Percentiles rank a stretch among this genome's conserved stretches.
phyloP scores from a whole-genome alignment of 2,113 vertebrate genomes.

The Columbina picui region DNA sequence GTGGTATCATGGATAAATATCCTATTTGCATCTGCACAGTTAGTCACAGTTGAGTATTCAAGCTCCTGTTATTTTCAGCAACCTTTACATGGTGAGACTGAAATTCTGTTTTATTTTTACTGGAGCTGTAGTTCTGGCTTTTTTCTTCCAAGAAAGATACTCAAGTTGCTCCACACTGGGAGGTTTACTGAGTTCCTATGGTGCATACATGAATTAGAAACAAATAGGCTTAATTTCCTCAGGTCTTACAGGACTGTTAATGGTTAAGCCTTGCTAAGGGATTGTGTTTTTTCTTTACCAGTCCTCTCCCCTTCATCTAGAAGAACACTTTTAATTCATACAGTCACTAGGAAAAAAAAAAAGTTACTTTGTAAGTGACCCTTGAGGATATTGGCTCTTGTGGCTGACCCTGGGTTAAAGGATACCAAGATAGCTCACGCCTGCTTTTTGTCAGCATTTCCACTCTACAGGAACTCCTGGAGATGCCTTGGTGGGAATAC shows the following conservation, averaged over 20 bases:
- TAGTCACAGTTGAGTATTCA: conserved; percentile 13
- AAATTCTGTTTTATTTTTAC: conserved; percentile 15
- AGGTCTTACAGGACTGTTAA: conserved; percentile 29
- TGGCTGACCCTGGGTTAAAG: conserved; percentile 80
- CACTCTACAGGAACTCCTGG: conserved; percentile 77
- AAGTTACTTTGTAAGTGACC: conserved; percentile 34
- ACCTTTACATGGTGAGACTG: background rate
- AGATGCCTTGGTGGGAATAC: conserved; percentile 88
- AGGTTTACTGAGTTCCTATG: background rate
- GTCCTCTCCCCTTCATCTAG: background rate
- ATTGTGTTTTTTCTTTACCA: background rate
- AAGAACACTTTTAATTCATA: conserved; percentile 29
- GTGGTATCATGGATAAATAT: conserved; percentile 11
- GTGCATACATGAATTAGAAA: conserved; percentile 18
- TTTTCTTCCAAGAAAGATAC: background rate
- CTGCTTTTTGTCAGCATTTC: conserved; percentile 91
- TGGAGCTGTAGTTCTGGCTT: background rate
- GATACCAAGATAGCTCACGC: conserved; percentile 81
- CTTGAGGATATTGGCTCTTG: conserved; percentile 24
- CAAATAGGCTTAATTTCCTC: conserved; percentile 32
- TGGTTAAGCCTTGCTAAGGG: conserved; percentile 42
- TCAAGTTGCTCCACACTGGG: background rate
- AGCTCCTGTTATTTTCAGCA: background rate
- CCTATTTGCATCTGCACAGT: conserved; percentile 15
- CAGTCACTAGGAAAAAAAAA: background rate